Percentiles rank a stretch among this genome's conserved stretches.
Conservation (phyloP, 2,113 vertebrate species). For the Pomatorhinus ruficollis region DNA sequence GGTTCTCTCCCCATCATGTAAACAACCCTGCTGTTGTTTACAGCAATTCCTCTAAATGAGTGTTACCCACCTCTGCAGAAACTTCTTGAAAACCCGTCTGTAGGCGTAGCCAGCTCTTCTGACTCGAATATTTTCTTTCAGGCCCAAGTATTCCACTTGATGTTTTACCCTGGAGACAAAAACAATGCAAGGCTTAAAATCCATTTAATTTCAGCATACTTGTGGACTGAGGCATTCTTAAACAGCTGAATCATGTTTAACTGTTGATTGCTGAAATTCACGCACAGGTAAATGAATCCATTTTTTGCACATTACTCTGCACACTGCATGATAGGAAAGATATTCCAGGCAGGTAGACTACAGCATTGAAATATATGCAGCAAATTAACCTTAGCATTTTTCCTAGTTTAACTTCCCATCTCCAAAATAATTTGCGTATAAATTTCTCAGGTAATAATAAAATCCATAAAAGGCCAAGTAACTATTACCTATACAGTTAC, state of each 20-base stretch:
- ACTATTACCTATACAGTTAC: neutral
- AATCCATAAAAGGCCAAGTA: neutral
- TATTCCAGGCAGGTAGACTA: neutral
- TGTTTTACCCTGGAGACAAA: conserved; percentile 88
- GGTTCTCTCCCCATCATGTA: neutral
- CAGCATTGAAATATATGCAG: neutral
- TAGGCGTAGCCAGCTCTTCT: conserved; percentile 97
- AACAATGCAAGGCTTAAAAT: neutral
- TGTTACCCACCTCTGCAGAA: conserved; percentile 88
- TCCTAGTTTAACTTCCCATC: neutral
- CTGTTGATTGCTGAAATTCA: neutral
- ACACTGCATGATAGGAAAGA: neutral
- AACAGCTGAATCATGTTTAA: neutral
- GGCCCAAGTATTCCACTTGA: conserved; percentile 95
- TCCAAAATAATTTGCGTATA: neutral
- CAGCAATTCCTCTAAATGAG: neutral
- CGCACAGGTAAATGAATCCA: neutral
- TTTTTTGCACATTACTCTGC: neutral
- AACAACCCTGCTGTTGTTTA: neutral
- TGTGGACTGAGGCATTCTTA: neutral
- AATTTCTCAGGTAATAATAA: neutral
- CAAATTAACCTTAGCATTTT: neutral
- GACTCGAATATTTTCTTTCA: conserved; percentile 97
- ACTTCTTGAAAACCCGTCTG: conserved; percentile 91
- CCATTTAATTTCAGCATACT: neutral